Base-by-base conservation (phyloP, 2,888 invertebrate genomes). In the Ennomos erosarius region DNA sequence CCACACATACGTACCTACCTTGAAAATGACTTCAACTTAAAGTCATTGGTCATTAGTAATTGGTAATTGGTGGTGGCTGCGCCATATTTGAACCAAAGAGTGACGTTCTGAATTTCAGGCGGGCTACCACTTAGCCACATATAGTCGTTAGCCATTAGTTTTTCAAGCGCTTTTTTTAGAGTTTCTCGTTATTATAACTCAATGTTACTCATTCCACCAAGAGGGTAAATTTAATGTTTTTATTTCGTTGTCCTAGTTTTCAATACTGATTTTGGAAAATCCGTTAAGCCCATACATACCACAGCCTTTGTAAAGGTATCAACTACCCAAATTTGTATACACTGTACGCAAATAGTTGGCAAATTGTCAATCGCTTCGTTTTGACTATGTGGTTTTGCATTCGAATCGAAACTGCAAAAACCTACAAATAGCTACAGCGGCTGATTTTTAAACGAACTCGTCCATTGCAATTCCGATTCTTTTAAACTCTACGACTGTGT, bases 321-420 rank as follows among this genome's bases (percentile, higher is more conserved):
- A 16, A 26, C 10, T 55, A 48, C 26, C 40, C 40, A 8, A 45
- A 42, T 43, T 50, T 46, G 44, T 12, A 26, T 10, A 16, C 10
- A n/a, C 11, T 38, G 45, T 40, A n/a, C 40, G 42, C 48, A 52
- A 56, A 61, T 42, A 60, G 71, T 70, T 76, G 72, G 74, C 69
- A 74, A 76, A 76, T 76, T 79, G 78, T 69, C 78, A 79, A 79
- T 78, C 72, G 70, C 62, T 69, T 62, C 69, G 71, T 74, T 73
- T 73, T 66, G 64, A 59, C 68, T 68, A 64, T 72, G 78, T 69
- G 77, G 79, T 77, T 78, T 72, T 73, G 70, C 71, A 75, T 74
- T 71, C 67, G 75, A 76, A 78, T 77, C 72, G 77, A 70, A 73
- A 78, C 71, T 67, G 65, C 59, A 60, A 70, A 70, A 71, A 75